phyloP scores from a whole-genome alignment of 2,888 invertebrate species.

The Pandemis cinnamomeana region DNA sequence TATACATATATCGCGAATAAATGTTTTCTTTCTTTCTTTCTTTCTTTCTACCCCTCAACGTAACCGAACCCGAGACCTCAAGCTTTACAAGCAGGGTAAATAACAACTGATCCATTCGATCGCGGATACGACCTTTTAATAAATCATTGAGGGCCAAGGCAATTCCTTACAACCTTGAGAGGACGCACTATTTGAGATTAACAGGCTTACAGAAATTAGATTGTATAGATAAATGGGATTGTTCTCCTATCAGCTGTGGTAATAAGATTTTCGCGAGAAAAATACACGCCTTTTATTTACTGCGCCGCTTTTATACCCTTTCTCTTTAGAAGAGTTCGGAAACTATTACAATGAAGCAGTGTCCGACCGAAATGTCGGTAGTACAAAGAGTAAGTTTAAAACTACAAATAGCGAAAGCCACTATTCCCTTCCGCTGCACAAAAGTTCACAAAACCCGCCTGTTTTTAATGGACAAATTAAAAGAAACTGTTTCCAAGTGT shows the following conservation, averaged over 20 bases:
- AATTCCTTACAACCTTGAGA: slow-evolving; percentile 4
- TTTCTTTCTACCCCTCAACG: too few species aligned
- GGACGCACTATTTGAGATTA: not conserved
- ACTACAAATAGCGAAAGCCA: not conserved
- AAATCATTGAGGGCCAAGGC: not conserved
- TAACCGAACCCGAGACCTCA: too few species aligned
- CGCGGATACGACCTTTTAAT: not conserved
- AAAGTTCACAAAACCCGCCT: not conserved
- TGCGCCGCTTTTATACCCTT: not conserved
- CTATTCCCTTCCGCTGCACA: not conserved
- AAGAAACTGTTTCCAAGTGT: slow-evolving; percentile 14
- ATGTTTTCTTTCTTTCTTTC: too few species aligned
- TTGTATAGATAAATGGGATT: slow-evolving; percentile 23
- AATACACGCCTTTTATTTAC: not conserved
- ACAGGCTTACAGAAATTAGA: slow-evolving; percentile 17
- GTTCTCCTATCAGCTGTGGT: slow-evolving; percentile 13
- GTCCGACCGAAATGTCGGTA: too few species aligned
- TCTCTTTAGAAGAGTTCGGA: not conserved
- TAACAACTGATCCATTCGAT: not conserved
- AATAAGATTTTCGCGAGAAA: slow-evolving; percentile 16
- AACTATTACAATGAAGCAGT: too few species aligned
- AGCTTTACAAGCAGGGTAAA: too few species aligned
- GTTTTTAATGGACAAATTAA: slow-evolving; percentile 18
- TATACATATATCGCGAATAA: too few species aligned
- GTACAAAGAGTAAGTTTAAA: too few species aligned